These are phyloP conservation scores for Marcusenius ussheri DNA, from an alignment of 2,113 vertebrate genomes.

Conservation along the genomic window DNA sequence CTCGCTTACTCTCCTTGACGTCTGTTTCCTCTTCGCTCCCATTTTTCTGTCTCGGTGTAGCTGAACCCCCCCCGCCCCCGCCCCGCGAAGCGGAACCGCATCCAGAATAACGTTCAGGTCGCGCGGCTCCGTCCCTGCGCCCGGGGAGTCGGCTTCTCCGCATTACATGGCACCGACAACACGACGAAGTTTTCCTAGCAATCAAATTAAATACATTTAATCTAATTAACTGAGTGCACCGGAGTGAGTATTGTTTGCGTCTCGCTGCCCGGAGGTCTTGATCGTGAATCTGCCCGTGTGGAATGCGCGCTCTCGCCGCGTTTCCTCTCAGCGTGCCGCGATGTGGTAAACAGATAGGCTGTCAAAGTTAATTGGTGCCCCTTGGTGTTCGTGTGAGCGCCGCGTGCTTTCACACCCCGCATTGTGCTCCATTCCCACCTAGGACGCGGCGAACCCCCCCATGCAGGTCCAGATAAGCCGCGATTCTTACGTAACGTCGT, in stretches of 20 bases:
- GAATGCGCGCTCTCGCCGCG: not conserved
- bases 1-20: not conserved
- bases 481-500: not conserved
- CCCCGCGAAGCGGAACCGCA: not conserved
- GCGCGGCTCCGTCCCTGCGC: not conserved
- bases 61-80: not conserved
- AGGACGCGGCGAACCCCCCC: not conserved
- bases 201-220: conserved; percentile 1
- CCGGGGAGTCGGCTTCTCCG: not conserved
- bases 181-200: not conserved
- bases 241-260: not conserved
- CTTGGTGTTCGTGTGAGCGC: not conserved
- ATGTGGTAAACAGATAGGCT: not conserved
- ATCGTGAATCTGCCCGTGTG: not conserved
- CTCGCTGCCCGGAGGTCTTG: not conserved
- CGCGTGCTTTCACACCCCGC: not conserved
- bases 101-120: not conserved
- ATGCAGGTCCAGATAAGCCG: not conserved
- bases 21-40: not conserved
- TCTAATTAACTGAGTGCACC: not conserved
- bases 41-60: not conserved
- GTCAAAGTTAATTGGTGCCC: conserved; percentile 7
- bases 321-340: not conserved
- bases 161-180: not conserved
- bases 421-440: not conserved